Evolutionary conservation across 2,797 vertebrate species (phyloP), one percentile per base, ranked within the genome.

Genomic region (Bradypodion pumilum): DNA sequence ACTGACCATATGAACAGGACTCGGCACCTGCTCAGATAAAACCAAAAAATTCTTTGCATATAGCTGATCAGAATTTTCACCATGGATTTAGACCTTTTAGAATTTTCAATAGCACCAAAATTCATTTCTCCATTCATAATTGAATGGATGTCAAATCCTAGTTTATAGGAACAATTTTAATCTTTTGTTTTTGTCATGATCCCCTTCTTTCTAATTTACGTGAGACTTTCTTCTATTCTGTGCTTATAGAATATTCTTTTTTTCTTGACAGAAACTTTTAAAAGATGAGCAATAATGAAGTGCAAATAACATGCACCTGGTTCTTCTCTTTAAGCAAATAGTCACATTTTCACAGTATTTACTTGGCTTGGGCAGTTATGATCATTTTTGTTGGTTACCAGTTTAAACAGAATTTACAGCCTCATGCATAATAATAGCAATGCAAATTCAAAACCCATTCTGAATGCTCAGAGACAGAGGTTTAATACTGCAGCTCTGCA

Each of bases 391-490:
- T 35, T 76, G 79, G 80, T 72, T 81, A 73, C 74, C 59, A 65
- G 59, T 87, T 84, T 81, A 85, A 73, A 85, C 72, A 84, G 56
- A 84, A 72, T 87, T 84, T 84, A 75, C 74, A 65, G 59, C 52
- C 81, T 87, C 65, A 70, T 81, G 78, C 73, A 87, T 76, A 80
- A 76, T 70, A 84, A 83, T 80, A 65, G 44, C 29, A 69, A 87
- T 80, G 21, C 35, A 80, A 84, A 87, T 70, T 80, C 77, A 80
- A 42, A 75, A 83, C 27, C 56, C 68, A 83, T 87, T 80, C 52
- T 49, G 44, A 80, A 80, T 27, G 27, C 42, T 44, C n/a, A 15
- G 37, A 52, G 69, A 82, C 78, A 74, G 40, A 68, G 49, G 72
- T 62, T 85, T 75, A 62, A 76, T 81, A 21, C 10, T 75, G 63